phyloP scores from a whole-genome alignment of 2,797 vertebrate genomes.

The Telmatherina bonti region DNA sequence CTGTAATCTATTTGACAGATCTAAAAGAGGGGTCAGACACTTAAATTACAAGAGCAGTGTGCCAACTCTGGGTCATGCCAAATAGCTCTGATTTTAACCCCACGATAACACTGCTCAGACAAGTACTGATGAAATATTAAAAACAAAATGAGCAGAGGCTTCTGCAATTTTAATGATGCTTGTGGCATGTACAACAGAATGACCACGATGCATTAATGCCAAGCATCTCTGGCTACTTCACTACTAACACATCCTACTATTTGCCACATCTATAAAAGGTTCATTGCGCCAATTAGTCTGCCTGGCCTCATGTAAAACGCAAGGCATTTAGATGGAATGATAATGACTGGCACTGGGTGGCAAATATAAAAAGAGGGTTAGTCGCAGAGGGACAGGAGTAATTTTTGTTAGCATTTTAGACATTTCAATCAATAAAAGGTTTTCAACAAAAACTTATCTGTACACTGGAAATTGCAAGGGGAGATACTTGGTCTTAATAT shows the following conservation, averaged over 20 bases:
- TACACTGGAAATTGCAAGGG: background rate
- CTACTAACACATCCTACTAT: conserved; percentile 43
- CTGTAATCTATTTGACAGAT: conserved; percentile 50
- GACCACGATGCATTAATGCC: conserved; percentile 63
- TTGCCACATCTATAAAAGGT: conserved; percentile 67
- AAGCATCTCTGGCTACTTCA: conserved; percentile 43
- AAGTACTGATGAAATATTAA: conserved; percentile 81
- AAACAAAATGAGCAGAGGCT: conserved; percentile 67
- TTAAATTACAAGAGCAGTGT: conserved; percentile 53
- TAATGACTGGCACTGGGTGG: conserved; percentile 73
- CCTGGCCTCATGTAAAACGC: conserved; percentile 74
- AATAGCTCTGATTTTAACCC: conserved; percentile 73
- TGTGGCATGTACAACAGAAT: conserved; percentile 77
- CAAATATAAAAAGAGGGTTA: conserved; percentile 47
- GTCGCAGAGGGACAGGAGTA: conserved; percentile 45
- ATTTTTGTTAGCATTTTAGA: conserved; percentile 55
- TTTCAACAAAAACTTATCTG: background rate
- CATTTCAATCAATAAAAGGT: conserved; percentile 50
- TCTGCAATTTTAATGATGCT: conserved; percentile 84
- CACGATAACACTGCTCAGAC: conserved; percentile 64
- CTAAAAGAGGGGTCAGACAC: conserved; percentile 50
- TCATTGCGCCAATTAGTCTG: conserved; percentile 78
- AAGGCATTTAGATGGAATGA: conserved; percentile 78
- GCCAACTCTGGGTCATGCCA: conserved; percentile 61
- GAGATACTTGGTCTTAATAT: background rate